Base-by-base conservation (phyloP, 2,888 invertebrate genomes). In the Lordiphosa fenestrarum region DNA sequence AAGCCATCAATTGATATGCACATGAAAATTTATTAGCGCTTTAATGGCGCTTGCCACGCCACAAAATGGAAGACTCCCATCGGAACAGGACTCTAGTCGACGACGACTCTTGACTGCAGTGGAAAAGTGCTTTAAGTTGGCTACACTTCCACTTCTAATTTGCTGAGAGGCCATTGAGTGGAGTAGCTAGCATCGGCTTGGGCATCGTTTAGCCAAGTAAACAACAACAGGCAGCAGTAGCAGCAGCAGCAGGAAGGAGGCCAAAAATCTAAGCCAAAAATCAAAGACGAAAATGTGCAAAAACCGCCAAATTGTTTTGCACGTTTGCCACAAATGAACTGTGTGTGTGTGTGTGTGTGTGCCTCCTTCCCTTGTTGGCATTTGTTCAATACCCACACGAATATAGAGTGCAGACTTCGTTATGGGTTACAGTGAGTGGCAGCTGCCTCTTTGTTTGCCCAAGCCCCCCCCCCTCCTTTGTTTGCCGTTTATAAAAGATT, bases 401-500 rank as follows among this genome's bases (percentile, higher is more conserved):
- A 44, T 10, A 15, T 9, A 15, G 13, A 33, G 44, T 33, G 30
- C 30, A 33, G 44, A 44, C 10, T 30, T 44, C 15, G 30, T 33
- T 44, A 10, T 44, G 15, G 15, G 30, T 44, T 15, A 30, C 30
- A 42, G 19, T 42, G 42, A 42, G 25, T 44, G 33, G 46, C 46
- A 49, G 49, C 42, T 47, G 25, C 30, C 35, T 39, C 33, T 48
- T 19, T 38, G 53, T 42, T 53, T 44, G 41, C 19, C 36, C 21
- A 47, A 36, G 51, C 50, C 42, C 19, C 6, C 50, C 50, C 19
- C 25, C 52, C 50, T 60, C 52, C 50, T 60, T 69, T 63, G 65
- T 55, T 63, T 63, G 53, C 69, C 72, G 66, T 72, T 77, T 74
- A 57, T 58, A 73, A 73, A 66, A 82, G 74, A 74, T 72, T 81